A percentile compares a stretch with the other conserved stretches of the same genome.
Conservation (phyloP, 2,797 vertebrate genomes). For the Enteromius unitaeniatus region DNA sequence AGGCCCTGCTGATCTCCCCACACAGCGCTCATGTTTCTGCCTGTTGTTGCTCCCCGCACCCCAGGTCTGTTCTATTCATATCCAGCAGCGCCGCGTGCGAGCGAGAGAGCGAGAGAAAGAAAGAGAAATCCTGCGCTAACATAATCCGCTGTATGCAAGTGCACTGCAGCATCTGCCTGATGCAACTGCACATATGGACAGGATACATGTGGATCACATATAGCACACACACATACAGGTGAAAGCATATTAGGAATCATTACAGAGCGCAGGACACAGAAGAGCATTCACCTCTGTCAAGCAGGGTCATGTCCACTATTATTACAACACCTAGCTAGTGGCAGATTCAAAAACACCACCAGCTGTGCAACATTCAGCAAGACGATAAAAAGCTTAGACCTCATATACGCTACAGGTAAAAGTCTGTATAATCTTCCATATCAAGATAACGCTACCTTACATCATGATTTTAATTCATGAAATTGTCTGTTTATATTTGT, state of each 20-base stretch:
- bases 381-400: neutral
- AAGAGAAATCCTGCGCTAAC: constrained; percentile 31
- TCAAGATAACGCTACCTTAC: neutral
- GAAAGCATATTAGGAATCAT: constrained; percentile 8
- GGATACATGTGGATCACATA: neutral
- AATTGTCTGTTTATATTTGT: neutral
- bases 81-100: constrained; percentile 11
- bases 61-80: constrained; percentile 51
- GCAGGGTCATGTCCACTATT: constrained; percentile 28
- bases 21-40: constrained; percentile 39
- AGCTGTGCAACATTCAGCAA: neutral
- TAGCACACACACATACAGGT: neutral
- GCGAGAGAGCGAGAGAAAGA: neutral
- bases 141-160: constrained; percentile 43
- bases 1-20: constrained; percentile 19
- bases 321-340: constrained; percentile 16
- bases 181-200: constrained; percentile 5
- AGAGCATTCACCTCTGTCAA: constrained; percentile 22
- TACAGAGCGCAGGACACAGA: neutral
- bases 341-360: neutral
- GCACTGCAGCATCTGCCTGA: constrained; percentile 48
- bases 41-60: constrained; percentile 37
- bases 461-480: neutral
- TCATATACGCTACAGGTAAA: neutral
- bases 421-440: neutral